Conservation (phyloP, 2,888 invertebrate species). For the Holacanthella duospinosa region DNA sequence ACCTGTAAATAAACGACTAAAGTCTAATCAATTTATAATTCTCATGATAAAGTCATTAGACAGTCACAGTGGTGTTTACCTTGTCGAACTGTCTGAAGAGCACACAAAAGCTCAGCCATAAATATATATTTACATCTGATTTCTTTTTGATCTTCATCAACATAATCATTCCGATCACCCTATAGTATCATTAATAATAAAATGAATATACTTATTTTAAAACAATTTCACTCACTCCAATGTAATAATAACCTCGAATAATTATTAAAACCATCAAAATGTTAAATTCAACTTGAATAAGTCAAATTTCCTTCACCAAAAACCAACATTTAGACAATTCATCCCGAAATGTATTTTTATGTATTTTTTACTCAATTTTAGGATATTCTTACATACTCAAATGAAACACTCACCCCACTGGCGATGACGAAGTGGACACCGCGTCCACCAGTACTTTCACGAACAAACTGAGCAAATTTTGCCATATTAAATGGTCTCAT, state of each 20-base stretch:
- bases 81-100: slow-evolving; percentile 68
- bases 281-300: too few species aligned
- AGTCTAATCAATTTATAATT: background rate
- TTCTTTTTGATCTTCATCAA: slow-evolving; percentile 90
- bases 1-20: slow-evolving; percentile 44
- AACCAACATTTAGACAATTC: too few species aligned
- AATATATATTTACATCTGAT: slow-evolving; percentile 88
- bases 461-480: slow-evolving; percentile 63
- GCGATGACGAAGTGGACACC: slow-evolving; percentile 97
- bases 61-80: slow-evolving; percentile 43
- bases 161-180: slow-evolving; percentile 40
- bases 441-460: slow-evolving; percentile 57
- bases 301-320: too few species aligned
- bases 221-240: too few species aligned
- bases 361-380: too few species aligned
- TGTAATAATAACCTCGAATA: too few species aligned
- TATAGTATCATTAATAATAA: background rate
- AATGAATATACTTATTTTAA: too few species aligned
- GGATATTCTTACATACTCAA: too few species aligned
- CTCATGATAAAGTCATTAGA: background rate
- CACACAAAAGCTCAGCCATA: slow-evolving; percentile 84
- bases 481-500: slow-evolving; percentile 71
- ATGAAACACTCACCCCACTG: slow-evolving; percentile 63
- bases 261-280: background rate
- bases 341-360: too few species aligned